Evolutionary conservation across 2,113 vertebrate genomes (phyloP).

Genomic region (Carettochelys insculpta): DNA sequence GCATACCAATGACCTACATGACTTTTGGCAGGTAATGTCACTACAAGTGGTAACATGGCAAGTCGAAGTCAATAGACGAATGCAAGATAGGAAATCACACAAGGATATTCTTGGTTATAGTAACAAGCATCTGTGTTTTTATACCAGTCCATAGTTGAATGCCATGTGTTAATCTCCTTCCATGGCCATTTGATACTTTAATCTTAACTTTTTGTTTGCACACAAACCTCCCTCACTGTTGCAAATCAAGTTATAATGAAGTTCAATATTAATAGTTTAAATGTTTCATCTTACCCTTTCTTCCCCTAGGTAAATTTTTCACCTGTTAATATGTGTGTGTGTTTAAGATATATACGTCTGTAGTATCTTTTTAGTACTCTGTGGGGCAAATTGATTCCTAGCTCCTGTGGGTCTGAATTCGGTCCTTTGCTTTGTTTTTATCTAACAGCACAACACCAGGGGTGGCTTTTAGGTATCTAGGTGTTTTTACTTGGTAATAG

Average conservation of each 20-base stretch:
- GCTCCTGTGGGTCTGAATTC: background rate
- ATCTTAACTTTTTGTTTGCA: constrained; percentile 17
- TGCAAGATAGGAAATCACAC: background rate
- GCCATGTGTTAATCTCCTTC: background rate
- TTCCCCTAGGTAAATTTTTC: background rate
- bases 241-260: constrained; percentile 8
- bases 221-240: background rate
- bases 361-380: background rate
- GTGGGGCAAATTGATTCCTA: background rate
- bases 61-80: background rate
- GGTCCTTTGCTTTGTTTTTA: background rate
- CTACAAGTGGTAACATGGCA: background rate
- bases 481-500: background rate
- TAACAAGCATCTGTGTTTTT: background rate
- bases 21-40: background rate
- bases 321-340: background rate
- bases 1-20: background rate
- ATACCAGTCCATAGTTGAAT: background rate
- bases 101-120: background rate
- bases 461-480: background rate
- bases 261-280: background rate
- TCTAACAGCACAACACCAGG: background rate
- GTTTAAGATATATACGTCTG: background rate
- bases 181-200: background rate
- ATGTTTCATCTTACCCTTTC: constrained; percentile 2